phyloP scores from a whole-genome alignment of 2,888 invertebrate species.

The Lepas anatifera region DNA sequence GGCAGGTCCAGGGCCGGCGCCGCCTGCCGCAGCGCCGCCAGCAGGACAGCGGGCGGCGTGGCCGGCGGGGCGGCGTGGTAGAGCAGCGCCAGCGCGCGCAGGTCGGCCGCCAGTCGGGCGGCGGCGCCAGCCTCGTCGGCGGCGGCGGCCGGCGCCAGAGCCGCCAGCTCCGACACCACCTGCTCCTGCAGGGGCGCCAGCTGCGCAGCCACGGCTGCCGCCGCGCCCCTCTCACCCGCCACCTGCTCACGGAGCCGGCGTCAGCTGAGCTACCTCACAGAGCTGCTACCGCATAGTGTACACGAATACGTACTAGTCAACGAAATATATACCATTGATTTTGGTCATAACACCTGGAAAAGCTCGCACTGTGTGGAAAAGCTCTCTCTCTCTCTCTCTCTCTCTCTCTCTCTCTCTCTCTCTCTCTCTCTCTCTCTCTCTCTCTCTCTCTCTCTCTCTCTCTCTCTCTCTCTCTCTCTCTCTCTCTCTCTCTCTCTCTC shows the following conservation, averaged over 20 bases:
- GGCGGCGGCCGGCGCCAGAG: background rate
- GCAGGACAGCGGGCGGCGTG: background rate
- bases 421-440: too few relatives aligned
- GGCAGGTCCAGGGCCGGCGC: background rate
- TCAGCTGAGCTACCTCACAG: too few relatives aligned
- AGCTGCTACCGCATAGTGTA: too few relatives aligned
- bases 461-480: too few relatives aligned
- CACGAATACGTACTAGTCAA: too few relatives aligned
- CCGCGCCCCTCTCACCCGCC: background rate
- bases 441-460: too few relatives aligned
- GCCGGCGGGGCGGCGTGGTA: background rate
- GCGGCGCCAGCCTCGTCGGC: background rate
- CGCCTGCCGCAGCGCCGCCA: conserved; percentile 1
- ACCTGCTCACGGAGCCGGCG: background rate
- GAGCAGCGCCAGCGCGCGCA: conserved; percentile 5
- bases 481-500: too few relatives aligned
- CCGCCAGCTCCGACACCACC: background rate
- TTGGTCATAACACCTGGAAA: too few relatives aligned
- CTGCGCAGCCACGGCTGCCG: background rate
- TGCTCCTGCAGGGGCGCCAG: background rate
- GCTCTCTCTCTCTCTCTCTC: too few relatives aligned
- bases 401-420: too few relatives aligned
- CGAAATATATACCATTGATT: too few relatives aligned
- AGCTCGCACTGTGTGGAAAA: too few relatives aligned
- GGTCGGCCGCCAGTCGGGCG: background rate